These are phyloP conservation scores for Cryptocheilus praepositus DNA, from an alignment of 2,888 invertebrate species.

Conservation along the genomic window DNA sequence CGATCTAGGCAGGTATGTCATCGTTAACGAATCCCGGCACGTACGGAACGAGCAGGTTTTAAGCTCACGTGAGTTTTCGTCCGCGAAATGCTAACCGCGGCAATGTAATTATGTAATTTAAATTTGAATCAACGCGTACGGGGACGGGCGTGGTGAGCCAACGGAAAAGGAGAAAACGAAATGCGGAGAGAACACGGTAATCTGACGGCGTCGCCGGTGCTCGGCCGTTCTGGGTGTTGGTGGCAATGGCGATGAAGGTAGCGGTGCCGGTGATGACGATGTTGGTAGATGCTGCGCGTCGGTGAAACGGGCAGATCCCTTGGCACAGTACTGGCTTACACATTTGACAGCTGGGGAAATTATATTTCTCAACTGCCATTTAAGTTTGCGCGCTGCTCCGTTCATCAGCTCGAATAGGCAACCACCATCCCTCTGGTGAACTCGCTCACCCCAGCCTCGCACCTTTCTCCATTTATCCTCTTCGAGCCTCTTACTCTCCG, in stretches of 20 bases:
- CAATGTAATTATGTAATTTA: conserved; percentile 61
- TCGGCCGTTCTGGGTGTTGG: background rate
- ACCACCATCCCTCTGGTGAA: conserved; percentile 36
- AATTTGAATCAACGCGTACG: conserved; percentile 53
- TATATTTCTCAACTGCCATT: conserved; percentile 72
- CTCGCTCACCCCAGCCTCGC: conserved; percentile 4
- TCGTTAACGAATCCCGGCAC: conserved; percentile 46
- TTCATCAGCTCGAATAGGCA: conserved; percentile 57
- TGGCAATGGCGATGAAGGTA: background rate
- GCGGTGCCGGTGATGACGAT: conserved; percentile 26
- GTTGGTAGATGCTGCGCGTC: conserved; percentile 34
- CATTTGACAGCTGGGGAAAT: conserved; percentile 71
- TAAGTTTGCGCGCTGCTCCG: conserved; percentile 64
- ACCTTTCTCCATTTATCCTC: conserved; percentile 21
- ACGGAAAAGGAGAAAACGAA: conserved; percentile 20
- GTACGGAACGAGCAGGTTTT: conserved; percentile 42
- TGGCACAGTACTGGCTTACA: conserved; percentile 61
- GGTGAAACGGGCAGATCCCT: conserved; percentile 52
- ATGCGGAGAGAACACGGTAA: conserved; percentile 21
- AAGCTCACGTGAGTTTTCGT: conserved; percentile 43
- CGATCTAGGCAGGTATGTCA: background rate
- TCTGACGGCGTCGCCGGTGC: background rate
- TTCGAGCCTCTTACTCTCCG: conserved; percentile 20
- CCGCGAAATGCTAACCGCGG: conserved; percentile 44
- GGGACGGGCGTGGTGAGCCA: background rate